Evolutionary conservation across 2,797 vertebrate species (phyloP), one percentile per base, ranked within the genome.

Genomic region (Neomorphus geoffroyi): DNA sequence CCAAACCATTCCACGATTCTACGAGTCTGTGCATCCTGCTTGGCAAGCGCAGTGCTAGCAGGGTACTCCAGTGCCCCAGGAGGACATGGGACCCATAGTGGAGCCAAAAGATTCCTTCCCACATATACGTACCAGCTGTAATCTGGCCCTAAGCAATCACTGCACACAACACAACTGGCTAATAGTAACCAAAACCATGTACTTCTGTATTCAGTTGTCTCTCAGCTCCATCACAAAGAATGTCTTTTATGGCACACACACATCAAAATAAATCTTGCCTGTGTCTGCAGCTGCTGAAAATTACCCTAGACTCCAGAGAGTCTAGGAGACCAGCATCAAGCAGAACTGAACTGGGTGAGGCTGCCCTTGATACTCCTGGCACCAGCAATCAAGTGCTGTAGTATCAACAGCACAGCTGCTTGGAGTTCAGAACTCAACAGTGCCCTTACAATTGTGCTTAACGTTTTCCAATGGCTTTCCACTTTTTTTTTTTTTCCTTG

Each of bases 291-390:
- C 96, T 97, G 98, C 96, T 97, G 93, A 97, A 98, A 98, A 98
- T 98, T 98, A 95, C 96, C 96, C 96, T 84, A 95, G 98, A 98
- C 98, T 98, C 98, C 98, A 98, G 97, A 97, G 96, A 98, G 98
- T 98, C 98, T 98, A 96, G 96, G 95, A 97, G 96, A 97, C 94
- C 96, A 96, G 97, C 93, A 92, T 88, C 18, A 82, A 97, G 96
- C 86, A 91, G 95, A 80, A 96, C 95, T 97, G 97, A 92, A 82
- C 71, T 96, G 97, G 95, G 97, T 97, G 98, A 98, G 96, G 97
- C 97, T 96, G 94, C 92, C 91, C 69, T 86, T 86, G 75, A 93
- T 90, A 53, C 58, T 86, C 46, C 80, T 94, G 94, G 96, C 95
- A 94, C 81, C 77, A 78, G 69, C 80, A 75, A 21, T 69, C 72